Percentiles rank a stretch among this genome's conserved stretches.
These are phyloP conservation scores for Branchellion lobata DNA, from an alignment of 2,888 invertebrate species.

Conservation along the genomic window DNA sequence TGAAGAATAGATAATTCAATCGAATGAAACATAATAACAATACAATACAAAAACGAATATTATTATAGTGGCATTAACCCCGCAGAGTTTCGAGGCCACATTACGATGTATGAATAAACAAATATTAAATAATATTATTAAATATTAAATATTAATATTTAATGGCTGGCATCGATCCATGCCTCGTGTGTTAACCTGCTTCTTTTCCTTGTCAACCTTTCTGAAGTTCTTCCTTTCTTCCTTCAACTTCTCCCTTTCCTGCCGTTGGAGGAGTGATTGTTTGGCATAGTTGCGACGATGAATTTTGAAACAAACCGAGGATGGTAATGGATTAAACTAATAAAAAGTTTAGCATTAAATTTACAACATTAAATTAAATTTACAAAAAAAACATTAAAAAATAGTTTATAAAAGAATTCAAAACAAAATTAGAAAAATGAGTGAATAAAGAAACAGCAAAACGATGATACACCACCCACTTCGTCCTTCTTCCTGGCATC, in stretches of 20 bases:
- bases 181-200: constrained; percentile 69
- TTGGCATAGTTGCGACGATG: neutral
- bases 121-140: too few relatives aligned
- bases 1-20: too few relatives aligned
- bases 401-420: neutral
- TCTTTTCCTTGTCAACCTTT: constrained; percentile 69
- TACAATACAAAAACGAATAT: too few relatives aligned
- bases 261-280: too few relatives aligned
- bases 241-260: constrained; percentile 69
- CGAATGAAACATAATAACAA: too few relatives aligned
- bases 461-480: constrained; percentile 60
- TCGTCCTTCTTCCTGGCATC: constrained; percentile 84
- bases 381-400: neutral
- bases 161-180: too few relatives aligned
- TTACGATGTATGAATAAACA: too few relatives aligned
- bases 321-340: neutral
- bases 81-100: too few relatives aligned
- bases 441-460: neutral
- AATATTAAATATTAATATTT: too few relatives aligned
- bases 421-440: too few relatives aligned
- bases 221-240: constrained; percentile 81
- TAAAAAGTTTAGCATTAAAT: neutral
- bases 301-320: constrained; percentile 6
- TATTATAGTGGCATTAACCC: too few relatives aligned
- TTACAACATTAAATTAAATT: neutral